phyloP scores from a whole-genome alignment of 2,888 invertebrate species.

The Nipponacmea schrenckii region DNA sequence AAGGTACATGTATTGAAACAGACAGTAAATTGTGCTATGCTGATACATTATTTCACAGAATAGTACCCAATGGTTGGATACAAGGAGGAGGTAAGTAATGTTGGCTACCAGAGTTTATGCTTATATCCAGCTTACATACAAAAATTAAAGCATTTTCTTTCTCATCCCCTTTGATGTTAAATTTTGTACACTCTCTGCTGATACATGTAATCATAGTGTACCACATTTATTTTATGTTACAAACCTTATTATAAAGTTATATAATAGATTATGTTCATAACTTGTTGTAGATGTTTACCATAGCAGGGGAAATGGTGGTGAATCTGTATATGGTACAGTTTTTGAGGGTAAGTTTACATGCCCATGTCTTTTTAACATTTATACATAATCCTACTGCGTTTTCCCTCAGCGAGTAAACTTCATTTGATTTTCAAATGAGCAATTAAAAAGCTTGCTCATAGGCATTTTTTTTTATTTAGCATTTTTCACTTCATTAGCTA shows the following conservation, averaged over 20 bases:
- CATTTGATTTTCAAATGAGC: too few species aligned
- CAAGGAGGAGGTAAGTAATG: constrained; percentile 73
- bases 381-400: too few species aligned
- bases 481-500: too few species aligned
- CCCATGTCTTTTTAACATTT: too few species aligned
- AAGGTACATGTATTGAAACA: constrained; percentile 54
- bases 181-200: not conserved
- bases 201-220: too few species aligned
- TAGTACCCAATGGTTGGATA: constrained; percentile 78
- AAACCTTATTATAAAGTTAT: too few species aligned
- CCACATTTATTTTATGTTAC: too few species aligned
- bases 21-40: constrained; percentile 66
- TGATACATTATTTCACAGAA: constrained; percentile 75
- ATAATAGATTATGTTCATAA: constrained; percentile 10
- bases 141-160: not conserved
- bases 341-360: constrained; percentile 68
- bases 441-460: too few species aligned
- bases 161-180: not conserved
- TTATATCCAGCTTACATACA: not conserved
- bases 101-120: too few species aligned
- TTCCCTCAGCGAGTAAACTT: too few species aligned
- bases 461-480: too few species aligned
- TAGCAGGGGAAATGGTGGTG: constrained; percentile 67
- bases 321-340: constrained; percentile 64
- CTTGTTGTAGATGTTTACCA: constrained; percentile 62